Evolutionary conservation across 2,888 invertebrate species (phyloP).

Genomic region (Urechis unicinctus): DNA sequence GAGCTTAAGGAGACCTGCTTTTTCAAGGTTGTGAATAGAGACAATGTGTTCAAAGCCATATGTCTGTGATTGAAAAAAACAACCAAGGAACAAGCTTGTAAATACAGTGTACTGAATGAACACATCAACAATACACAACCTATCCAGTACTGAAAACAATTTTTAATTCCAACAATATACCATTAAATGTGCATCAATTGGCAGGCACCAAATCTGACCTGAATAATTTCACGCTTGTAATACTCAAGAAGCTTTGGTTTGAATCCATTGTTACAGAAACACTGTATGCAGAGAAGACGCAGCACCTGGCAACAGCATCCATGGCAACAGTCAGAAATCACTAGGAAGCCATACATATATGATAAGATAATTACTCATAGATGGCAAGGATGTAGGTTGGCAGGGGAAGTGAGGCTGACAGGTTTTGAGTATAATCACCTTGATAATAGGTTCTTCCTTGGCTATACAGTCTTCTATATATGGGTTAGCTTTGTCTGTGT

Average conservation of each 20-base stretch:
- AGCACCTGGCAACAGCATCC: slow-evolving; percentile 57
- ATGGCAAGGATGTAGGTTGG: not conserved
- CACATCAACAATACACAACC: no score
- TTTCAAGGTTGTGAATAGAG: slow-evolving; percentile 78
- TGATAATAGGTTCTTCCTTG: slow-evolving; percentile 71
- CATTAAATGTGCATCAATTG: no score
- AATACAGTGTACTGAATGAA: no score
- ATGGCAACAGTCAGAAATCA: not conserved
- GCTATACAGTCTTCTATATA: slow-evolving; percentile 91
- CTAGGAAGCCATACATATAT: not conserved
- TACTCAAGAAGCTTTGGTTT: slow-evolving; percentile 77
- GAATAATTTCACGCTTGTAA: slow-evolving; percentile 68
- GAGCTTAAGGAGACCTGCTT: slow-evolving; percentile 70
- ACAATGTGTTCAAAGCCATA: slow-evolving; percentile 81
- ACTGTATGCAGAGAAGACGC: slow-evolving; percentile 86
- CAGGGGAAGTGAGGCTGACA: not conserved
- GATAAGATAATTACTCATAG: not conserved
- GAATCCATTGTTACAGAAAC: slow-evolving; percentile 83
- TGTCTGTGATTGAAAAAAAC: slow-evolving; percentile 55
- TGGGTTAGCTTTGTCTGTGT: slow-evolving; percentile 79
- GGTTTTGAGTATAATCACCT: slow-evolving; percentile 51
- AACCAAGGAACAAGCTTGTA: no score
- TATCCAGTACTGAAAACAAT: no score
- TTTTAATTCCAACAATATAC: no score
- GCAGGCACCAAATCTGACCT: no score